Base-by-base conservation (phyloP, 2,888 invertebrate species). In the Cabera pusaria region DNA sequence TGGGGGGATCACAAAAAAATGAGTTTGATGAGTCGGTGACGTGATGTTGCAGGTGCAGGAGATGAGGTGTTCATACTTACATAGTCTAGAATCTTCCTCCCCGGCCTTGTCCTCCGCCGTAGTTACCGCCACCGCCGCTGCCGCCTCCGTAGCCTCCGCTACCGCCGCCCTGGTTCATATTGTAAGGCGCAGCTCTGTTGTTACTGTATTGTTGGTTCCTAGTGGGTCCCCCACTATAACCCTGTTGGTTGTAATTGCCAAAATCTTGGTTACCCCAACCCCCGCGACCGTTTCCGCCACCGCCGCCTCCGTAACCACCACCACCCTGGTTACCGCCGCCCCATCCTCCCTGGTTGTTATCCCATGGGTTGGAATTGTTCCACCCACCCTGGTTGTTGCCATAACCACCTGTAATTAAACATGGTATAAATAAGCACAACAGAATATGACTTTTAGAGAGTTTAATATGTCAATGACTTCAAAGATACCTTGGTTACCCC, bases 211-310 rank as follows among this genome's bases (percentile, higher is more conserved):
- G 93, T 64, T 93, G 94, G 72, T 90, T 94, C 58, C 97, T 92
- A 59, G 96, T 93, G 1, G 97, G 96, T 0, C 97, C 97, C 26
- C 96, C 97, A 37, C 95, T 93, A 66, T 95, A 96, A 37, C 93
- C 92, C 71, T 96, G 96, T 63, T 96, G 96, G 68, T 95, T 94
- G 49, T 94, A 94, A 53, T 91, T 93, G 43, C 95, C 95, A 61
- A 95, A 95, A 59, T 92, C 93, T 67, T 93, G 93, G 55, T 92
- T 92, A 22, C 92, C 91, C 85, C 91, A 90, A 25, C 71, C 60
- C 25, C 77, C 85, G n/a, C 90, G 85, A 6, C 90, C 84, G 29
- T 88, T 84, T 0, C 89, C 84, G 16, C 89, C 86, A 12, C 90
- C 80, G 10, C 74, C 75, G 10, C 54, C 49, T 18, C 54, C 48